A percentile compares a stretch with the other conserved stretches of the same genome.
phyloP scores from a whole-genome alignment of 2,797 vertebrate species.

The Oceanodroma leucorhoa region DNA sequence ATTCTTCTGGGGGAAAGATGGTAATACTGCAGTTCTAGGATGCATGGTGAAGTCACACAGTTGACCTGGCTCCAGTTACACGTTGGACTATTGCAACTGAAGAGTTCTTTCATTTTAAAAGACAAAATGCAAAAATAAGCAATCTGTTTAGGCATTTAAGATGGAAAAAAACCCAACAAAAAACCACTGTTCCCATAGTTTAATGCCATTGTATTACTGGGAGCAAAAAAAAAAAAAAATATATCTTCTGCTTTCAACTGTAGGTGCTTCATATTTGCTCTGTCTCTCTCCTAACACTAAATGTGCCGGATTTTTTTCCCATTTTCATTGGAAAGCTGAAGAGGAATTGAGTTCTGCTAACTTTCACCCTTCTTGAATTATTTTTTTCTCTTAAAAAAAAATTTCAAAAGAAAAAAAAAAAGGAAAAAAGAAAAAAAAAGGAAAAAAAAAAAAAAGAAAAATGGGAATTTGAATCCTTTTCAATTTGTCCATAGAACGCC shows the following conservation, averaged over 20 bases:
- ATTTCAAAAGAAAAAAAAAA: background rate
- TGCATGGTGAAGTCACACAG: constrained; percentile 65
- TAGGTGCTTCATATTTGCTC: constrained; percentile 78
- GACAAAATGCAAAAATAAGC: constrained; percentile 72
- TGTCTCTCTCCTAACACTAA: constrained; percentile 78
- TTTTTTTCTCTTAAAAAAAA: constrained; percentile 24
- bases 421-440: background rate
- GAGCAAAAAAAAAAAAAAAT: constrained; percentile 54
- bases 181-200: constrained; percentile 65
- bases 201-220: constrained; percentile 70
- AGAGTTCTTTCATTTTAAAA: constrained; percentile 69
- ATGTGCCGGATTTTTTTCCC: constrained; percentile 65
- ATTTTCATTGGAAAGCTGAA: constrained; percentile 69
- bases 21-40: constrained; percentile 70
- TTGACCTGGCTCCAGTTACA: constrained; percentile 71
- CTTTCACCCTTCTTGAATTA: constrained; percentile 49
- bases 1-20: constrained; percentile 64
- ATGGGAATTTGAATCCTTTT: constrained; percentile 63
- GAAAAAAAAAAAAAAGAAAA: background rate
- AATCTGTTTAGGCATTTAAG: constrained; percentile 74
- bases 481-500: constrained; percentile 50
- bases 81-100: constrained; percentile 69
- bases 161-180: background rate
- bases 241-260: constrained; percentile 73
- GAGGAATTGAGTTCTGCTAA: constrained; percentile 67